Evolutionary conservation across 2,113 vertebrate species (phyloP), one percentile per base, ranked within the genome.

Genomic region (Caranx melampygus): DNA sequence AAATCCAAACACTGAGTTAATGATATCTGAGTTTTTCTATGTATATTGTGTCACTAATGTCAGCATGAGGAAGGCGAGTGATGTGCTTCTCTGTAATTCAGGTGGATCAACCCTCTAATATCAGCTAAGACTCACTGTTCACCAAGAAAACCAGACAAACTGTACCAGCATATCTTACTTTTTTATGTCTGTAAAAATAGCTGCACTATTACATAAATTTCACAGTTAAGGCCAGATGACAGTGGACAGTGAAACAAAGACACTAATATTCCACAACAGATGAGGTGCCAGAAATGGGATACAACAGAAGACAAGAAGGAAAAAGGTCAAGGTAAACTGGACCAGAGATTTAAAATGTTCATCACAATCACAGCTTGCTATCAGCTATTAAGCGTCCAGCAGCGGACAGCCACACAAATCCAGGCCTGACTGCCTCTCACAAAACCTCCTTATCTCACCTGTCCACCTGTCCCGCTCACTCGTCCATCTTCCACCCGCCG

Each of bases 381-480:
- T 94, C 93, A 94, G 93, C 93, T 93, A 94, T 94, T 94, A 93
- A 93, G 91, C 81, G 92, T 93, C 89, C 87, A 35, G 83, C 88
- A 69, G 90, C 66, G 89, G 92, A 94, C 93, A 88, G 87, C 87
- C 85, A 84, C 93, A 92, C 91, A 92, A 91, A 93, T 92, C 90
- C 91, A 84, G 93, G 81, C 87, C 88, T 82, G 86, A 89, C 89
- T 85, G 89, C 84, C 82, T 90, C 91, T 91, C 91, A 92, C 90
- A 89, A 89, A 93, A 91, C 91, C 92, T 92, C 78, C 94, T 94
- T 94, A 94, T 94, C 94, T 91, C 93, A 93, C 92, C 93, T 94
- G 93, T 94, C 94, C 93, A 94, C 93, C 93, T 94, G 93, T 93
- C 90, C 92, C 86, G 72, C 90, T 89, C 91, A 87, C 87, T 90